phyloP scores from a whole-genome alignment of 2,797 vertebrate species.

The Sciurus vulgaris region DNA sequence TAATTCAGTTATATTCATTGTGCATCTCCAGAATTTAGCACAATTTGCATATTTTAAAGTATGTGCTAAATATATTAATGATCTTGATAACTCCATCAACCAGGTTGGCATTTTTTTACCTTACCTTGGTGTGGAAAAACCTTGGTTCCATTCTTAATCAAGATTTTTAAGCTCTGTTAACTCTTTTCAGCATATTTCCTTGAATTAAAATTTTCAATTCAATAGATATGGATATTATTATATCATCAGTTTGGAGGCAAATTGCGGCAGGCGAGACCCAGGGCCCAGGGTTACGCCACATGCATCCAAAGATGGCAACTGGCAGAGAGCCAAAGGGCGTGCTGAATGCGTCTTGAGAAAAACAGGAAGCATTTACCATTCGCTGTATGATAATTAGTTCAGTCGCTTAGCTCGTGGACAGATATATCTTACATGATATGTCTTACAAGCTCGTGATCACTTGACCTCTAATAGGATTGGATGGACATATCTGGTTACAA shows the following conservation, averaged over 20 bases:
- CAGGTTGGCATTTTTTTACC: not conserved
- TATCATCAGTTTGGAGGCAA: not conserved
- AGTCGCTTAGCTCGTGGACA: too few species aligned
- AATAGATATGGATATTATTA: not conserved
- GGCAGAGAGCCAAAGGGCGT: too few species aligned
- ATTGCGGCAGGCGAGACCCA: too few species aligned
- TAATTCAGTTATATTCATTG: not conserved
- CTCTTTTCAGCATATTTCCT: not conserved
- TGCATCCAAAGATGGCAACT: too few species aligned
- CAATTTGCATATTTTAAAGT: not conserved
- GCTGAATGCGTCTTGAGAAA: too few species aligned
- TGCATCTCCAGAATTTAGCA: not conserved
- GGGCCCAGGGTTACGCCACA: too few species aligned
- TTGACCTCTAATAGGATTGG: too few species aligned
- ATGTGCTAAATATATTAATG: not conserved
- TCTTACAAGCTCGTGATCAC: too few species aligned
- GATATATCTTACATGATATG: too few species aligned
- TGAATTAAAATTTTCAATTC: slow-evolving; percentile 23
- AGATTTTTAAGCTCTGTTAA: not conserved
- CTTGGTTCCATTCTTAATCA: not conserved
- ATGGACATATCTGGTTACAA: too few species aligned
- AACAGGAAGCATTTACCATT: too few species aligned
- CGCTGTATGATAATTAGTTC: too few species aligned
- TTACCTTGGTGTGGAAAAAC: not conserved
- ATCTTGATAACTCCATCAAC: not conserved